These are phyloP conservation scores for Leucopsar rothschildi DNA, from an alignment of 2,113 vertebrate species.

Conservation along the genomic window DNA sequence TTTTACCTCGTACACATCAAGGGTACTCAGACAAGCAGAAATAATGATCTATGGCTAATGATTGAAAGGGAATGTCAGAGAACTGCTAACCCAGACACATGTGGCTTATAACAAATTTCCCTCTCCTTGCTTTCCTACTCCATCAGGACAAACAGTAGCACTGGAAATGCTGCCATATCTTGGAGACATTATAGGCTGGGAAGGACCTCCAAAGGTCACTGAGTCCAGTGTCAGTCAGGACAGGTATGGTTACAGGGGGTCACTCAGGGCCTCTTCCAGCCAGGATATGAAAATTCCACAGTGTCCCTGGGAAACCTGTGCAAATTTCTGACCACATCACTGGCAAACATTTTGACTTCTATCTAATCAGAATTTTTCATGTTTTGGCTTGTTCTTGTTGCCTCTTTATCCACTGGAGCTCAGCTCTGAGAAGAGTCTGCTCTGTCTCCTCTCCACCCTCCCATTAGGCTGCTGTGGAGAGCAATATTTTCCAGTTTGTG, in stretches of 20 bases:
- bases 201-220: background rate
- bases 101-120: background rate
- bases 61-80: constrained; percentile 32
- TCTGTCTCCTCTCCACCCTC: background rate
- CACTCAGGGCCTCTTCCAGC: background rate
- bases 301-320: background rate
- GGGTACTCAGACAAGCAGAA: constrained; percentile 56
- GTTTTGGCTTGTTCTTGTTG: background rate
- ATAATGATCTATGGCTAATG: constrained; percentile 46
- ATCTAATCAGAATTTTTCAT: background rate
- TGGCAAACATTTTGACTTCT: background rate
- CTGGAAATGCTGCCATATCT: background rate
- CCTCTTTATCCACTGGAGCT: background rate
- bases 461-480: background rate
- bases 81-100: background rate
- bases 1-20: background rate
- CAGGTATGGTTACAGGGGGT: background rate
- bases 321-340: background rate
- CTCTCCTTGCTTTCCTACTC: background rate
- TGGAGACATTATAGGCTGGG: background rate
- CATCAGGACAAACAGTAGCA: background rate
- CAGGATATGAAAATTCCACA: background rate
- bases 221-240: background rate
- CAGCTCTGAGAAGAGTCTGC: background rate
- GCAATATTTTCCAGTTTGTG: background rate